These are phyloP conservation scores for Sarcophaga rosellei DNA, from an alignment of 2,888 invertebrate genomes.

Conservation along the genomic window DNA sequence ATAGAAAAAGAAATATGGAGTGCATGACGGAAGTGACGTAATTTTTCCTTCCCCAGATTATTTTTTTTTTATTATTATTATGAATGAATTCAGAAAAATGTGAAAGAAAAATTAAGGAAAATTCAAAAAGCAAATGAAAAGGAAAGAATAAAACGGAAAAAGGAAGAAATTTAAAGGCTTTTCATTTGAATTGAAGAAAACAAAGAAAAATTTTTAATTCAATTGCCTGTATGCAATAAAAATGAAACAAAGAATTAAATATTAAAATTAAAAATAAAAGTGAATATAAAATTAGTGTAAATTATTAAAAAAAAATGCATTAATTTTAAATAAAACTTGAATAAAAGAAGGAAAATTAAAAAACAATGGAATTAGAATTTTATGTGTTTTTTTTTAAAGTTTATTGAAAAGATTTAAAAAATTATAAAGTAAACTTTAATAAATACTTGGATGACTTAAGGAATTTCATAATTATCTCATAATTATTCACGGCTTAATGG, in stretches of 20 bases:
- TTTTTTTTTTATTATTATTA: constrained; percentile 16
- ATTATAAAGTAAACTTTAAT: not conserved
- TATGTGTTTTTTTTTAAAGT: not conserved
- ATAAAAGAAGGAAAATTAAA: constrained; percentile 7
- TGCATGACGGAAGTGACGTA: constrained; percentile 73
- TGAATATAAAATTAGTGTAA: not conserved
- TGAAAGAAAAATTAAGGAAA: constrained; percentile 1
- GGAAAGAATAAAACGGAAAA: constrained; percentile 27
- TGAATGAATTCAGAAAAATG: constrained; percentile 52
- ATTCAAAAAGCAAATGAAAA: constrained; percentile 1
- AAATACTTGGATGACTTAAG: too few relatives aligned
- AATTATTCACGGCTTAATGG: too few relatives aligned
- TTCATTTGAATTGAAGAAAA: constrained; percentile 18
- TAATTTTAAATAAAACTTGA: not conserved
- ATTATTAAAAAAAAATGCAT: not conserved
- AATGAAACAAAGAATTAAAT: not conserved
- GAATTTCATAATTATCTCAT: not conserved
- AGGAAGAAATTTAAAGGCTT: not conserved
- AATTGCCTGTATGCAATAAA: not conserved
- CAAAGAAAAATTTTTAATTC: constrained; percentile 10
- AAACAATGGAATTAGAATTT: not conserved
- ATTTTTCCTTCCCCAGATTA: constrained; percentile 64
- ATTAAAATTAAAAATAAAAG: not conserved
- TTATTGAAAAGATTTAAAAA: not conserved
- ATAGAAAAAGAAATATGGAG: constrained; percentile 34